Evolutionary conservation across 2,113 vertebrate genomes (phyloP), one percentile per base, ranked within the genome.

Genomic region (Chinchilla lanigera): DNA sequence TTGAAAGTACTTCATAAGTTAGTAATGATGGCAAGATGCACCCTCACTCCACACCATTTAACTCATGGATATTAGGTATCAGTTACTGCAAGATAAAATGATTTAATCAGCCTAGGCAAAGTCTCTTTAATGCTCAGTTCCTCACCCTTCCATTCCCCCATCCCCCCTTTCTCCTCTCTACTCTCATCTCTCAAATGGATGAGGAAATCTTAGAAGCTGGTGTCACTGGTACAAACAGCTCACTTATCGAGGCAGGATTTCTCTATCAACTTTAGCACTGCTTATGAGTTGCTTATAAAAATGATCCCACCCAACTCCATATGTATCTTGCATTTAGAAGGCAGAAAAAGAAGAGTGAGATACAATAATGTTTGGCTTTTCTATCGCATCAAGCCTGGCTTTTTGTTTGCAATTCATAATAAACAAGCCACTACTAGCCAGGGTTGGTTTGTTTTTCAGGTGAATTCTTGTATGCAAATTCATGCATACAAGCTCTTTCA

Each of bases 31-130:
- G 78, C 44, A 38, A 83, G 81, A 88, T 85, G 7, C 52, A 90
- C 50, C 77, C 61, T 73, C 71, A 75, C 33, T 50, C 38, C 41
- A 41, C 3, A 50, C n/a, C 56, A 77, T 73, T 93, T 91, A 90
- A 91, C 75, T 91, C 65, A 16, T 78, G 83, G 71, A 63, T 65
- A 88, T 77, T 82, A 88, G 95, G 71, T 95, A 95, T 95, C 96
- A 94, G 90, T 93, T 96, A 96, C 82, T 92, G 90, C 58, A 92
- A 96, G 95, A 93, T 86, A 89, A 94, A 97, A 95, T 90, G 86
- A 86, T 85, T 93, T 91, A 92, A 93, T 94, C 94, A 81, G 60
- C 86, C 63, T 9, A 92, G 63, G 26, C 24, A 17, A 95, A 95
- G 86, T 94, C 80, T 94, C 81, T 96, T 96, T 88, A 96, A 90